A percentile compares a stretch with the other conserved stretches of the same genome.
Conservation (phyloP, 2,888 invertebrate species). For the Branchipolynoe longqiensis region DNA sequence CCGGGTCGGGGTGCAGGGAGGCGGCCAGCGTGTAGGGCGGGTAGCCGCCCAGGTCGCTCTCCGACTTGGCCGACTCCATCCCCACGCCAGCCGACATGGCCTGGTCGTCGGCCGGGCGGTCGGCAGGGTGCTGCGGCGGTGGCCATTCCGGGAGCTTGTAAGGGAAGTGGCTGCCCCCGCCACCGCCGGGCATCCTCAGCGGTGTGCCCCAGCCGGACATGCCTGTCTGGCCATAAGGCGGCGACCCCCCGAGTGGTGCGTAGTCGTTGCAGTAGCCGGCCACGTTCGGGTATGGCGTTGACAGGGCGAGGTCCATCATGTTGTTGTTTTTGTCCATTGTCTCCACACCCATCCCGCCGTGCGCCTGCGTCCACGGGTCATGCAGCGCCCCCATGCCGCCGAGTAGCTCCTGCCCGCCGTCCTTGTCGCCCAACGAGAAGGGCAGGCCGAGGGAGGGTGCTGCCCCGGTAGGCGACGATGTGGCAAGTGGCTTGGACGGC, state of each 20-base stretch:
- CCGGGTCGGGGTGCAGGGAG: not conserved
- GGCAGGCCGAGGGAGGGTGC: not conserved
- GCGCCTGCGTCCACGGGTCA: not conserved
- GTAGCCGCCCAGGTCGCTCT: too few relatives aligned
- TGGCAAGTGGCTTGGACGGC: conserved; percentile 3
- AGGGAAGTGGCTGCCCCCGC: not conserved
- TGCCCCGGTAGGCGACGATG: not conserved
- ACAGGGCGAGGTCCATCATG: not conserved
- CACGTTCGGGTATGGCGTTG: conserved; percentile 16
- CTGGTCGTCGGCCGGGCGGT: too few relatives aligned
- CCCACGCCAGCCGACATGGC: too few relatives aligned
- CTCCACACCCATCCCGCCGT: not conserved
- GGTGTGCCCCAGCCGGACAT: conserved; percentile 11
- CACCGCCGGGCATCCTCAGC: not conserved
- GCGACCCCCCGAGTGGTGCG: not conserved
- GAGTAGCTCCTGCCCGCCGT: not conserved
- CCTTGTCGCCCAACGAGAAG: not conserved
- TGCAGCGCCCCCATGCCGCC: not conserved
- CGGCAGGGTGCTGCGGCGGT: not conserved
- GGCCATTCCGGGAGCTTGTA: conserved; percentile 34
- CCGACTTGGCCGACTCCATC: too few relatives aligned
- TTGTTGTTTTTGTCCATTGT: not conserved
- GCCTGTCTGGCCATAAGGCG: conserved; percentile 5
- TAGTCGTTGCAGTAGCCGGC: conserved; percentile 26
- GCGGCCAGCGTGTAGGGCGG: too few relatives aligned